Percentiles rank a stretch among this genome's conserved stretches.
phyloP scores from a whole-genome alignment of 2,797 vertebrate genomes.

The Chaetodon trifasciatus region DNA sequence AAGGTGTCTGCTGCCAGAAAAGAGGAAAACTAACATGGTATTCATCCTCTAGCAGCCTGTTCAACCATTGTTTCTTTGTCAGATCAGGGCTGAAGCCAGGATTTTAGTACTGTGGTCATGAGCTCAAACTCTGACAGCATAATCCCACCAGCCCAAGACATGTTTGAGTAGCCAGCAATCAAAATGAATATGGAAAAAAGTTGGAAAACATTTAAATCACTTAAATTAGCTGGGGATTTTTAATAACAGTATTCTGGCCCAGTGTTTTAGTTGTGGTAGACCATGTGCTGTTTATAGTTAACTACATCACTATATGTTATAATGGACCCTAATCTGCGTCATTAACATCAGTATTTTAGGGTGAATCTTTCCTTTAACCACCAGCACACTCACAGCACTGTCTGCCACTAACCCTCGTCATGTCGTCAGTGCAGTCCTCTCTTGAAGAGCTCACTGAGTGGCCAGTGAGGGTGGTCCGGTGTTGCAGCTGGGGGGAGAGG shows the following conservation, averaged over 20 bases:
- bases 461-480: conserved; percentile 89
- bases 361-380: conserved; percentile 28
- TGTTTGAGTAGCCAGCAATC: no score
- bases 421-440: conserved; percentile 91
- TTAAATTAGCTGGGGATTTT: neutral
- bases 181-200: no score
- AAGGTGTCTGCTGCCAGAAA: neutral
- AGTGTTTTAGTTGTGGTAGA: neutral
- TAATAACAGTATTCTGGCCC: neutral
- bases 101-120: neutral
- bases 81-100: neutral
- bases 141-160: no score
- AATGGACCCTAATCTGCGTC: neutral
- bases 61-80: no score
- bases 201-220: no score
- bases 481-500: conserved; percentile 96
- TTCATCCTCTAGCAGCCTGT: no score
- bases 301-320: neutral
- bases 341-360: conserved; percentile 18
- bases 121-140: no score
- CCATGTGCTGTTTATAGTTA: neutral
- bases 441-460: conserved; percentile 91
- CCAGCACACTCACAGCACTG: neutral
- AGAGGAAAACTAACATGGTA: neutral
- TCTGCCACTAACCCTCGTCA: conserved; percentile 87